phyloP scores from a whole-genome alignment of 2,888 invertebrate species.

The Drosophila percnosoma region DNA sequence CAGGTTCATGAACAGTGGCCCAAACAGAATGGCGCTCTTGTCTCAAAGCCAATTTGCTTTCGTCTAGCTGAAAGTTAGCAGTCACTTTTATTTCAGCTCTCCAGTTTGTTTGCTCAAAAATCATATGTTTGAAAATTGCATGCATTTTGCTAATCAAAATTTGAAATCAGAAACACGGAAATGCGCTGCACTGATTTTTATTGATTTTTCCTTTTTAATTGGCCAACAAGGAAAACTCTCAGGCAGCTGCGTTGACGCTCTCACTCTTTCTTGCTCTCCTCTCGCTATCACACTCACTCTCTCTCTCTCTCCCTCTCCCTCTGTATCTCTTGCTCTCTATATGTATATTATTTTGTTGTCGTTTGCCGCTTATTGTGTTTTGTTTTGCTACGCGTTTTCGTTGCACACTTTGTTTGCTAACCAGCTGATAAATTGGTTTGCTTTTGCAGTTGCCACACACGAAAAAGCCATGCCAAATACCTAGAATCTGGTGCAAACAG shows the following conservation, averaged over 20 bases:
- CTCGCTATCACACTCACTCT: neutral
- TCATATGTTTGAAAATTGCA: too few species aligned
- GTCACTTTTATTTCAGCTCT: neutral
- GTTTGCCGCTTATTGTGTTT: slow-evolving; percentile 40
- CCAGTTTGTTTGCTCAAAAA: neutral
- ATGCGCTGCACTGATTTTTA: slow-evolving; percentile 50
- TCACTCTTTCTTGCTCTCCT: slow-evolving; percentile 11
- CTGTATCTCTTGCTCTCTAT: neutral
- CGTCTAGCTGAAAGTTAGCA: neutral
- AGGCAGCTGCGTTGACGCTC: slow-evolving; percentile 29
- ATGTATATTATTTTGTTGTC: neutral
- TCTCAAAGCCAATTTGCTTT: neutral
- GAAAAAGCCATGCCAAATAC: slow-evolving; percentile 17
- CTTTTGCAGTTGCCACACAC: slow-evolving; percentile 44
- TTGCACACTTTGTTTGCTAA: slow-evolving; percentile 35
- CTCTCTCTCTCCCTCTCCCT: slow-evolving; percentile 6
- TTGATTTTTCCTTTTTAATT: slow-evolving; percentile 73
- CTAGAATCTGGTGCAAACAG: slow-evolving; percentile 21
- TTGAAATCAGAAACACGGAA: slow-evolving; percentile 15
- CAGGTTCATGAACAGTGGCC: neutral
- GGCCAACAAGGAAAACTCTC: slow-evolving; percentile 58
- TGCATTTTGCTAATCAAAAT: neutral
- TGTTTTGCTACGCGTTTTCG: slow-evolving; percentile 62
- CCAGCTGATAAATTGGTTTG: slow-evolving; percentile 29
- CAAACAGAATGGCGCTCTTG: neutral